Evolutionary conservation across 2,888 invertebrate genomes (phyloP), one percentile per base, ranked within the genome.

Genomic region (Torymus texanus): DNA sequence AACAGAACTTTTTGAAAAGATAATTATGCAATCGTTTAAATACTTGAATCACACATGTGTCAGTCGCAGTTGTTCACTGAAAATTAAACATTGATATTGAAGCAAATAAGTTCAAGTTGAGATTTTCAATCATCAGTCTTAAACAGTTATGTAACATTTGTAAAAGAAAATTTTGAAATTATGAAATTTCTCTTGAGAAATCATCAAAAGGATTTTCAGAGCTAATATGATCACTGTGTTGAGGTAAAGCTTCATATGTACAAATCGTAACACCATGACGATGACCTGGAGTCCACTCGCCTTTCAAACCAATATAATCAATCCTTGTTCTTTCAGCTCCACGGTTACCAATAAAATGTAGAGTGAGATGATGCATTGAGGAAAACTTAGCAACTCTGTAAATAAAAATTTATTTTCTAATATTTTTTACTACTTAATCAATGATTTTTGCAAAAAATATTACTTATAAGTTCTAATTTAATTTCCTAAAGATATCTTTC

Each of bases 281-380:
- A 87, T 95, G 96, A 0, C 94, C 95, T 87, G 95, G 94, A 13
- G 93, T 93, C 92, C 95, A 99, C 91, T 99, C 98, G 24, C 99
- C 99, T 88, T 95, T 94, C 61, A 99, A 92, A 12, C 98, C 99
- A 87, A 99, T 98, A 88, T 99, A 99, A 89, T 95, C 97, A 81
- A 98, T 94, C 87, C 93, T 94, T 1, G 97, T 97, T 70, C 91
- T 93, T n/a, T 97, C 96, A 18, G 92, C 93, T 24, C 98, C 98
- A 91, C 95, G 97, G 91, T 97, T 98, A 16, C 92, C 92, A 11
- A 97, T 96, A 88, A 99, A 97, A 91, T 98, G 96, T 86, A 99
- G 92, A 2, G 97, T 94, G 81, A 99, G 92, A 91, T 98, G 96
- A 85, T 95, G 93, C 5, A 98, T 96, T 51, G 95, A 95, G 75